Conservation (phyloP, 1,140 invertebrate genomes). For the Cataglyphis hispanica region DNA sequence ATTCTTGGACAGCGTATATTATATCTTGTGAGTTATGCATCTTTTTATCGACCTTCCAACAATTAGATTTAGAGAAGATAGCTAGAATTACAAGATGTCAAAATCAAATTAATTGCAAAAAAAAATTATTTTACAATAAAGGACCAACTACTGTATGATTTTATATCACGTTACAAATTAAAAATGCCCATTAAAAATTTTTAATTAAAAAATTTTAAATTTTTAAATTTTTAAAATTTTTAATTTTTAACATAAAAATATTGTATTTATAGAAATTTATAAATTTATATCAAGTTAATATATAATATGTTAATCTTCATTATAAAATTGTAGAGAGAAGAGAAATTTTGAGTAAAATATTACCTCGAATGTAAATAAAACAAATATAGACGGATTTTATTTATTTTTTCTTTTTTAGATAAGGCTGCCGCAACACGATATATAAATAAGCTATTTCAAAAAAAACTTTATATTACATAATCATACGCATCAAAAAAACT, state of each 20-base stretch:
- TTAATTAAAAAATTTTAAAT: too few relatives aligned
- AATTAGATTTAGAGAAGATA: not conserved
- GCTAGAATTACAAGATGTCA: not conserved
- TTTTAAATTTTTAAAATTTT: too few relatives aligned
- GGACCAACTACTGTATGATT: not conserved
- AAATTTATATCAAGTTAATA: not conserved
- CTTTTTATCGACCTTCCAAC: conserved; percentile 26
- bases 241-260: not conserved
- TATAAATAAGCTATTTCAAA: not conserved
- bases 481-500: not conserved
- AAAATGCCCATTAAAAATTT: not conserved
- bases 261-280: not conserved
- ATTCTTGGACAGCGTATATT: conserved; percentile 41
- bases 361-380: not conserved
- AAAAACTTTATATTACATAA: not conserved
- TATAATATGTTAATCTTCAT: not conserved
- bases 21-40: conserved; percentile 35
- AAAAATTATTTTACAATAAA: not conserved
- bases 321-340: not conserved
- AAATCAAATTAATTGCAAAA: not conserved
- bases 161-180: not conserved
- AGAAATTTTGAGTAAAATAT: not conserved
- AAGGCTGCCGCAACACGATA: not conserved
- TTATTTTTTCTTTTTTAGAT: not conserved
- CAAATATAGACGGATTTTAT: not conserved